Conservation (phyloP, 2,113 vertebrate genomes). For the Albula glossodonta region DNA sequence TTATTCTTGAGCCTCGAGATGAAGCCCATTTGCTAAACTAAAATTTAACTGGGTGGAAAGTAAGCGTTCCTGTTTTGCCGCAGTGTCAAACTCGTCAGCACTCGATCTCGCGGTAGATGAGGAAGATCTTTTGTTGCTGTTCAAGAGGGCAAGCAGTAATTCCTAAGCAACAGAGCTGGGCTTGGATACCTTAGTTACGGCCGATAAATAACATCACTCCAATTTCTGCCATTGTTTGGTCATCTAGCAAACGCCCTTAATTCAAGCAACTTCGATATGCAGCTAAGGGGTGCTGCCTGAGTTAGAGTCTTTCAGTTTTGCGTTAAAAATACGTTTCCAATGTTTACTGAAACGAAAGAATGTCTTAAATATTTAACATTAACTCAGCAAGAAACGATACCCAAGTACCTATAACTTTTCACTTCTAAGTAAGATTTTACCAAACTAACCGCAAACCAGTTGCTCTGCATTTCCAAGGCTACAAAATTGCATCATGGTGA, state of each 20-base stretch:
- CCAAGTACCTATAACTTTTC: neutral
- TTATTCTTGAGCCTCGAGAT: neutral
- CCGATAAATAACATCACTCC: conserved; percentile 8
- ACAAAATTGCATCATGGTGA: neutral
- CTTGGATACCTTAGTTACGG: conserved; percentile 53
- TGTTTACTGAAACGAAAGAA: too few species aligned
- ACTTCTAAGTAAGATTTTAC: neutral
- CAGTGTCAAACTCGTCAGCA: conserved; percentile 5
- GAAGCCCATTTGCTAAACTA: neutral
- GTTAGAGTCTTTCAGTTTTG: too few species aligned
- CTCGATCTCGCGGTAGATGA: conserved; percentile 5
- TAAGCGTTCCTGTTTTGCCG: conserved; percentile 1
- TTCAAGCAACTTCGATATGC: neutral
- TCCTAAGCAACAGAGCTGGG: conserved; percentile 72
- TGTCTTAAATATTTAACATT: neutral
- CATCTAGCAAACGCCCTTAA: neutral
- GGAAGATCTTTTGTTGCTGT: conserved; percentile 33
- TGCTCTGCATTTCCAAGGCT: neutral
- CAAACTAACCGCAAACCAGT: neutral
- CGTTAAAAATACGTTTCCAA: too few species aligned
- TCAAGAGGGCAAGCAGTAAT: conserved; percentile 61
- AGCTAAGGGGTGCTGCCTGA: too few species aligned
- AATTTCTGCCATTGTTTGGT: neutral
- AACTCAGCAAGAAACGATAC: too few species aligned
- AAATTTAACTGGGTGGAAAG: neutral